Base-by-base conservation (phyloP, 2,888 invertebrate genomes). In the Lobophora halterata region DNA sequence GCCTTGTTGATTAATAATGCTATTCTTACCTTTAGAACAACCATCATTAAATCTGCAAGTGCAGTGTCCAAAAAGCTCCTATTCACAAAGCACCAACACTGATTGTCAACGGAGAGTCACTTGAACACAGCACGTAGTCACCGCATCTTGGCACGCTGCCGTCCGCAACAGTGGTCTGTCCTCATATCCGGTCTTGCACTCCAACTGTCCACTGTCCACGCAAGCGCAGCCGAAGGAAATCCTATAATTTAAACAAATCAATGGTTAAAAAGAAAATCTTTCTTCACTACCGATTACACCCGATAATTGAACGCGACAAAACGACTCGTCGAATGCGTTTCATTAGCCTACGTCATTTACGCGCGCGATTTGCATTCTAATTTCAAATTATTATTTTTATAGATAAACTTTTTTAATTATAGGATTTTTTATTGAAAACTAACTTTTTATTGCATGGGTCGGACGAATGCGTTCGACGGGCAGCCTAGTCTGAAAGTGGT, bases 231-330 rank as follows among this genome's bases (percentile, higher is more conserved):
- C 68, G 56, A 62, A 73, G 67, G 79, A 80, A 81, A 79, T 58
- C 82, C 87, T 87, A 81, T 73, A 87, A 87, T 85, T 82, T 69
- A 45, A 80, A 75, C 58, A 74, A 73, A 75, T 67, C 67, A 65
- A 57, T 62, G 52, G 63, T 79, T 79, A 77, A 70, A 72, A 72
- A 67, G 65, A 67, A 74, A 72, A 71, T 63, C 62, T 58, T 67
- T 63, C 71, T 72, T 62, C 65, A 73, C 71, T 51, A 56, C 51
- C 70, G 70, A 74, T 68, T 77, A 62, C 71, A 70, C 76, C 30
- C 30, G 54, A 43, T 81, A 79, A 82, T 79, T 66, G 70, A 52
- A 29, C 20, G 3, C 46, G 46, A 47, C 36, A 31, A 31, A 49
- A 42, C 42, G 38, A n/a, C n/a, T n/a, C 34, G 50, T 12, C 27